A percentile compares a stretch with the other conserved stretches of the same genome.
Evolutionary conservation across 64 coral and sea anemone species (phyloP).

Genomic region (Dendronephthya gigantea): DNA sequence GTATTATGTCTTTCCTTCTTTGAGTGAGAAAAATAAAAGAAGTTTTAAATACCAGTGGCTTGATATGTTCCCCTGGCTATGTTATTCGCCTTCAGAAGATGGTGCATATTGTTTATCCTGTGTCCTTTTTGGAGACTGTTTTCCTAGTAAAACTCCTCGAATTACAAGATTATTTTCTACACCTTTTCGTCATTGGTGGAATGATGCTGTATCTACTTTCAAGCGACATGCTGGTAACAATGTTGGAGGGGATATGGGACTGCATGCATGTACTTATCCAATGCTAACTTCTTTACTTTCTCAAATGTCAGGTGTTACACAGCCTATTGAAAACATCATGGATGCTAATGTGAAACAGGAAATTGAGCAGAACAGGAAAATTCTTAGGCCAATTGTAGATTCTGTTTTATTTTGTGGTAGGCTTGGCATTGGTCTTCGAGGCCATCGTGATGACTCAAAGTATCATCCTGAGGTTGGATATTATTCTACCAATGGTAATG

Average conservation of each 20-base stretch:
- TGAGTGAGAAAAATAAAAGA: too few species aligned
- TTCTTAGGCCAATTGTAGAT: not conserved
- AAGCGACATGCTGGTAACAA: not conserved
- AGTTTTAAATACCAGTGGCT: too few species aligned
- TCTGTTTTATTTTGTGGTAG: not conserved
- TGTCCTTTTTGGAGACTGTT: not conserved
- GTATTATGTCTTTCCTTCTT: too few species aligned
- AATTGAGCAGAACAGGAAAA: not conserved
- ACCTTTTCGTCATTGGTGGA: not conserved
- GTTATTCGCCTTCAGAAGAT: too few species aligned
- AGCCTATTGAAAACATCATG: not conserved
- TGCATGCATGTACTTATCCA: conserved; percentile 7
- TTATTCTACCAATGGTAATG: not conserved
- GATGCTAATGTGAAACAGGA: not conserved
- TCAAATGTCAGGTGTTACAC: not conserved
- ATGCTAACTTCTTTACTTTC: not conserved
- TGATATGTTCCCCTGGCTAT: too few species aligned
- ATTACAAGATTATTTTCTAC: not conserved
- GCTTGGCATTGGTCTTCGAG: not conserved
- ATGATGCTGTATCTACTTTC: conserved; percentile 1
- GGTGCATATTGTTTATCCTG: too few species aligned
- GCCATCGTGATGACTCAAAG: not conserved
- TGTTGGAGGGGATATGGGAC: not conserved
- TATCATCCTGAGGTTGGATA: not conserved
- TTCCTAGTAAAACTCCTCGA: not conserved